Conservation (phyloP, 2,113 vertebrate genomes). For the Siphamia tubifer region DNA sequence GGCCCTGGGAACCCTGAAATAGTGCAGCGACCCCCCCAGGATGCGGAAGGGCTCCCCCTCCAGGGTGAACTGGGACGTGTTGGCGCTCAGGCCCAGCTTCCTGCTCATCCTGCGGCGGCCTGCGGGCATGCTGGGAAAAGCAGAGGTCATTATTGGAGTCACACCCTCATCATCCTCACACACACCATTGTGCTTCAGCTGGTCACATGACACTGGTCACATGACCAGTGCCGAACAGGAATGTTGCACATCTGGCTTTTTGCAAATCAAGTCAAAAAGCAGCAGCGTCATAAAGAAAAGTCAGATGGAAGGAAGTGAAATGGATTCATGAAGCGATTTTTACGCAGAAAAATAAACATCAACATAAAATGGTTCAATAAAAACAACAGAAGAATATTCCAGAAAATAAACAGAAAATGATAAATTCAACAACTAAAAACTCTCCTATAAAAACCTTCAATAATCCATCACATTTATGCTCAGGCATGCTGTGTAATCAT, state of each 20-base stretch:
- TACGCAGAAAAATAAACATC: too few species aligned
- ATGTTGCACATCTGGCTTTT: slow-evolving; percentile 30
- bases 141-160: slow-evolving; percentile 34
- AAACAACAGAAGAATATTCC: too few species aligned
- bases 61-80: slow-evolving; percentile 82
- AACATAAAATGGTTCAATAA: too few species aligned
- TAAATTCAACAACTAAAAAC: too few species aligned
- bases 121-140: slow-evolving; percentile 39
- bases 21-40: slow-evolving; percentile 88
- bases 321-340: too few species aligned
- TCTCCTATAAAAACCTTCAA: too few species aligned
- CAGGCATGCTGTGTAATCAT: too few species aligned
- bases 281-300: slow-evolving; percentile 36
- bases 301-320: too few species aligned
- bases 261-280: neutral
- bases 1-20: slow-evolving; percentile 86
- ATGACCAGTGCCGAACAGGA: slow-evolving; percentile 41
- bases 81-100: slow-evolving; percentile 81
- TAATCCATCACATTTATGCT: too few species aligned
- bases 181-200: slow-evolving; percentile 42
- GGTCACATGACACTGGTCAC: slow-evolving; percentile 55
- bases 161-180: slow-evolving; percentile 58
- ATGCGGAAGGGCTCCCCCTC: slow-evolving; percentile 84
- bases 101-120: slow-evolving; percentile 71
- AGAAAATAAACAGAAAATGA: too few species aligned